phyloP scores from a whole-genome alignment of 2,888 invertebrate genomes.

The Drosophila ochracea region DNA sequence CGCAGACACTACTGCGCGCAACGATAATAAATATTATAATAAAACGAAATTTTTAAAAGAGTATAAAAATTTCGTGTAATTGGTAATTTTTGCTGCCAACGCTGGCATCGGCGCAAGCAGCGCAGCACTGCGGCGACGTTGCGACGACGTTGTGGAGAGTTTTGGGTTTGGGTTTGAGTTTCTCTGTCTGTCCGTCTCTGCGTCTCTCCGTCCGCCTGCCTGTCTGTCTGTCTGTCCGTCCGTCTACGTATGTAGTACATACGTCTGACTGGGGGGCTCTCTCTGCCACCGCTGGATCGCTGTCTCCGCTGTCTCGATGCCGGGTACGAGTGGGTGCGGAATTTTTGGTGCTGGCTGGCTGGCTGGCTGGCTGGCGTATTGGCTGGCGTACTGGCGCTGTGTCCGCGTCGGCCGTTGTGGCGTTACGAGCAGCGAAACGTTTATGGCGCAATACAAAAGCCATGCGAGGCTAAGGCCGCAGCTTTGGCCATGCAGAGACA shows the following conservation, averaged over 20 bases:
- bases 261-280: slow-evolving; percentile 31
- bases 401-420: slow-evolving; percentile 85
- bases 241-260: slow-evolving; percentile 26
- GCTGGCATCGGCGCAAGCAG: slow-evolving; percentile 55
- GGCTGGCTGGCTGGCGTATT: background rate
- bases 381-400: slow-evolving; percentile 54
- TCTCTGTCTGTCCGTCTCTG: slow-evolving; percentile 18
- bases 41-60: slow-evolving; percentile 85
- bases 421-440: slow-evolving; percentile 86
- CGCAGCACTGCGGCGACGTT: slow-evolving; percentile 57
- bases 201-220: slow-evolving; percentile 18
- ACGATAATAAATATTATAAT: slow-evolving; percentile 86
- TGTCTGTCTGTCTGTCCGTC: slow-evolving; percentile 5
- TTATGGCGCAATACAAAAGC: slow-evolving; percentile 86
- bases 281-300: slow-evolving; percentile 49
- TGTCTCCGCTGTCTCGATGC: slow-evolving; percentile 47
- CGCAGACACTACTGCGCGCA: slow-evolving; percentile 85
- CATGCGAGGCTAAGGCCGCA: slow-evolving; percentile 81
- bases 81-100: slow-evolving; percentile 83
- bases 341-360: slow-evolving; percentile 38
- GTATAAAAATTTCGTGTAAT: slow-evolving; percentile 86
- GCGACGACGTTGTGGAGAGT: slow-evolving; percentile 55
- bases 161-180: slow-evolving; percentile 33
- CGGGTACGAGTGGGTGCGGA: slow-evolving; percentile 54
- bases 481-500: slow-evolving; percentile 74